A percentile compares a stretch with the other conserved stretches of the same genome.
These are phyloP conservation scores for Atlantisia rogersi DNA, from an alignment of 2,113 vertebrate species.

Conservation along the genomic window DNA sequence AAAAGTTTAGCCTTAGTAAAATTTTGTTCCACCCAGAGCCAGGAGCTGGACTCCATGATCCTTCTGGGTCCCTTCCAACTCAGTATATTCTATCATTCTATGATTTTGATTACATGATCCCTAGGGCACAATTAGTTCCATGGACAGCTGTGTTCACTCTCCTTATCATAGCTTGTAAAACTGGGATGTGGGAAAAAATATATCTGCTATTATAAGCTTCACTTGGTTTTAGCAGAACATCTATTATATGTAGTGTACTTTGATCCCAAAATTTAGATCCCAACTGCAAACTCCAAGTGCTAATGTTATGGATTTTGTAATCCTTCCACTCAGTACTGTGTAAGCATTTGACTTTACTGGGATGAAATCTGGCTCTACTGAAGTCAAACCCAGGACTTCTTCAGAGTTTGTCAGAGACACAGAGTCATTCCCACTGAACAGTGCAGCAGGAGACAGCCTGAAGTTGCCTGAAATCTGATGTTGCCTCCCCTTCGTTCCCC, in stretches of 20 bases:
- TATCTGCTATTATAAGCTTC: not conserved
- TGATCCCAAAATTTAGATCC: not conserved
- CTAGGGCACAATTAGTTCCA: not conserved
- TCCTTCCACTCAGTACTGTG: not conserved
- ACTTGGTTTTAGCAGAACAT: not conserved
- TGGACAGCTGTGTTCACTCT: not conserved
- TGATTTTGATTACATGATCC: not conserved
- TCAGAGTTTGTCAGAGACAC: not conserved
- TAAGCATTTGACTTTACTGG: not conserved
- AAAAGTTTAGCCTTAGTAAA: not conserved
- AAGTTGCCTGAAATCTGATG: not conserved
- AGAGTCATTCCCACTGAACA: not conserved
- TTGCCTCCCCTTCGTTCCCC: not conserved
- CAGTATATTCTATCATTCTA: too few relatives aligned
- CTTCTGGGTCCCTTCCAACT: too few relatives aligned
- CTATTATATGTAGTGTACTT: not conserved
- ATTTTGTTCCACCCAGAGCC: not conserved
- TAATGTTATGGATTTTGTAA: not conserved
- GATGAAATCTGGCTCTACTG: not conserved
- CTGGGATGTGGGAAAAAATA: not conserved
- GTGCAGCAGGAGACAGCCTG: not conserved
- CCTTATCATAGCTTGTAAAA: not conserved
- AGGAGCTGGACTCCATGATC: too few relatives aligned
- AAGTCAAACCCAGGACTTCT: not conserved
- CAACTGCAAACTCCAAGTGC: not conserved